phyloP scores from a whole-genome alignment of 1,140 invertebrate genomes.

The Brachionus asplanchnoidis region DNA sequence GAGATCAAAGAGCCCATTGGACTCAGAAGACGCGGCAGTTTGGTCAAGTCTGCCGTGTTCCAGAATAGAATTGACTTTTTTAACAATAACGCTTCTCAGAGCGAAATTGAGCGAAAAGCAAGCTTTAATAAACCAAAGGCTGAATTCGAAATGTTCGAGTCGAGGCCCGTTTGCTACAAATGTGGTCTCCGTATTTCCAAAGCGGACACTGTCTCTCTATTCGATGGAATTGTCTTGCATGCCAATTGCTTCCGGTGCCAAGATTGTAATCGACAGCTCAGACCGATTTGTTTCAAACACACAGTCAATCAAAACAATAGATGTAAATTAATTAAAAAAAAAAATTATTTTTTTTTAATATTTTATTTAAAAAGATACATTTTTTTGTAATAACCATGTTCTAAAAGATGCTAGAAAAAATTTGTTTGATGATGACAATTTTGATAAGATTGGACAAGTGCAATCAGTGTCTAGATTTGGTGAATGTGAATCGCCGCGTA shows the following conservation, averaged over 20 bases:
- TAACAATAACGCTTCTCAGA: background rate
- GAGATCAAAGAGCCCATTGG: background rate
- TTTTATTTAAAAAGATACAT: background rate
- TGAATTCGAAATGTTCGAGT: background rate
- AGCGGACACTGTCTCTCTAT: background rate
- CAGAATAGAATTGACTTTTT: constrained; percentile 21
- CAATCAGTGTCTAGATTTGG: background rate
- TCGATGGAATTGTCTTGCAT: background rate
- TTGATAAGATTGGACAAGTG: background rate
- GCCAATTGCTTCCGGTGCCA: constrained; percentile 25
- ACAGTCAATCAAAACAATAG: background rate
- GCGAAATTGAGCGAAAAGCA: background rate
- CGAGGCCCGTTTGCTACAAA: background rate
- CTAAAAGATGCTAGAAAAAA: background rate
- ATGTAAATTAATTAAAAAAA: background rate
- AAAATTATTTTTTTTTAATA: background rate
- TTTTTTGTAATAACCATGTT: background rate
- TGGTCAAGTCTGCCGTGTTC: constrained; percentile 11
- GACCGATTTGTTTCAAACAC: background rate
- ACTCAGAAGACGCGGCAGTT: background rate
- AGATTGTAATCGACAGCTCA: background rate
- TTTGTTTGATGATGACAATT: background rate
- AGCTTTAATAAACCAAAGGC: background rate
- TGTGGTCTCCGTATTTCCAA: background rate
- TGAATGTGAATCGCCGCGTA: background rate